Percentiles rank a stretch among this genome's conserved stretches.
phyloP scores from a whole-genome alignment of 1,140 invertebrate genomes.

The Solenopsis fugax region DNA sequence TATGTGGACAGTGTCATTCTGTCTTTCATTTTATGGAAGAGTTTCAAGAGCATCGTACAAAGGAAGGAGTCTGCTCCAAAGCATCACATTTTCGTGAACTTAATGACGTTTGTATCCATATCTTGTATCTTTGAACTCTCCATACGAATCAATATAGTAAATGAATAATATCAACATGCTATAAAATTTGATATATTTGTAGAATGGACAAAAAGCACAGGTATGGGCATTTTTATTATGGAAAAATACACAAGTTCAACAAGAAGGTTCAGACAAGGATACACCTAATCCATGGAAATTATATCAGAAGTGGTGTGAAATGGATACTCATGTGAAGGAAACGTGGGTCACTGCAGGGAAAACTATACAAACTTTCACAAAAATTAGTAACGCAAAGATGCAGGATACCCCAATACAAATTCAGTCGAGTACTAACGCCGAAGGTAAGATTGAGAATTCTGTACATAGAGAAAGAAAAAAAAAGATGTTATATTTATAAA shows the following conservation, averaged over 20 bases:
- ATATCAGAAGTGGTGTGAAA: conserved; percentile 93
- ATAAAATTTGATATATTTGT: conserved; percentile 55
- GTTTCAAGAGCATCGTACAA: conserved; percentile 89
- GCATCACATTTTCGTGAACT: conserved; percentile 84
- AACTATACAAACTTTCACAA: conserved; percentile 90
- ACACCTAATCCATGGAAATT: conserved; percentile 90
- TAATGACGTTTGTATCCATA: conserved; percentile 80
- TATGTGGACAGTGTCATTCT: conserved; percentile 92
- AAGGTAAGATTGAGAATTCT: conserved; percentile 68
- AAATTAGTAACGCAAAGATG: conserved; percentile 87
- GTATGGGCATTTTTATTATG: conserved; percentile 94
- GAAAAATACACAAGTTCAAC: conserved; percentile 90
- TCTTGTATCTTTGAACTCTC: not conserved
- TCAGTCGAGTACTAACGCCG: conserved; percentile 73
- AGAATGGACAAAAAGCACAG: conserved; percentile 92
- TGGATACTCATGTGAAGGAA: conserved; percentile 90
- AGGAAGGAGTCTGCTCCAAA: conserved; percentile 83
- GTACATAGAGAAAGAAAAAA: not conserved
- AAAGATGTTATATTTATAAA: not conserved
- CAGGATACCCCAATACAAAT: conserved; percentile 80
- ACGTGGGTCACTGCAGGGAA: conserved; percentile 93
- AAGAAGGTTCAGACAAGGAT: conserved; percentile 86
- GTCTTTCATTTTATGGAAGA: conserved; percentile 93
- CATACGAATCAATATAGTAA: not conserved
- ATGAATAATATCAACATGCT: not conserved